A percentile compares a stretch with the other conserved stretches of the same genome.
phyloP scores from a whole-genome alignment of 37 sponge, comb jelly and placozoan species.

The Cliona cf. orientalis region DNA sequence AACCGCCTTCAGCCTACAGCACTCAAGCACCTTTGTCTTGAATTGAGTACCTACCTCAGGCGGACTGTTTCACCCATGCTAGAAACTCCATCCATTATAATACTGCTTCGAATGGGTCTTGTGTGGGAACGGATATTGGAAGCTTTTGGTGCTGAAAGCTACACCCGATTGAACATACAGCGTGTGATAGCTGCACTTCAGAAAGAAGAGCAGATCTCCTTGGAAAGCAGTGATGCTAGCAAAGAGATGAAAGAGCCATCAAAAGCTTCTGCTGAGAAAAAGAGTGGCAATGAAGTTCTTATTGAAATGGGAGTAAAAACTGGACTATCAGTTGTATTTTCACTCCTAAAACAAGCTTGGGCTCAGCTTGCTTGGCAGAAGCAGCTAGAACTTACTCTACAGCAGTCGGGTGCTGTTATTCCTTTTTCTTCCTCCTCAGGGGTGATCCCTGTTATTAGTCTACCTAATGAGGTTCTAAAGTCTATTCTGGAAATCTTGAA shows the following conservation, averaged over 20 bases:
- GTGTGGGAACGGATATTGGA: conserved; percentile 43
- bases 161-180: conserved; percentile 17
- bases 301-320: conserved; percentile 86
- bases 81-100: conserved; percentile 33
- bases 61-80: conserved; percentile 17
- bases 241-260: not conserved
- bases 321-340: conserved; percentile 80
- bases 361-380: conserved; percentile 53
- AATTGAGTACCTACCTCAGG: not conserved
- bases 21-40: conserved; percentile 12
- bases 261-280: not conserved
- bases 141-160: not conserved
- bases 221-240: not conserved
- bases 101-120: not conserved
- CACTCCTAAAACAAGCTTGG: conserved; percentile 88
- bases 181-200: conserved; percentile 10
- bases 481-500: conserved; percentile 27
- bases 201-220: conserved; percentile 15
- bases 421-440: not conserved
- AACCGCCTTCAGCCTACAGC: conserved; percentile 20
- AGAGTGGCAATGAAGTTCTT: conserved; percentile 44
- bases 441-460: conserved; percentile 15
- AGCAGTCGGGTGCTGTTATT: not conserved
- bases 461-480: conserved; percentile 53
- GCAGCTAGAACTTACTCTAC: conserved; percentile 20